Base-by-base conservation (phyloP, 2,888 invertebrate genomes). In the Thera obeliscata region DNA sequence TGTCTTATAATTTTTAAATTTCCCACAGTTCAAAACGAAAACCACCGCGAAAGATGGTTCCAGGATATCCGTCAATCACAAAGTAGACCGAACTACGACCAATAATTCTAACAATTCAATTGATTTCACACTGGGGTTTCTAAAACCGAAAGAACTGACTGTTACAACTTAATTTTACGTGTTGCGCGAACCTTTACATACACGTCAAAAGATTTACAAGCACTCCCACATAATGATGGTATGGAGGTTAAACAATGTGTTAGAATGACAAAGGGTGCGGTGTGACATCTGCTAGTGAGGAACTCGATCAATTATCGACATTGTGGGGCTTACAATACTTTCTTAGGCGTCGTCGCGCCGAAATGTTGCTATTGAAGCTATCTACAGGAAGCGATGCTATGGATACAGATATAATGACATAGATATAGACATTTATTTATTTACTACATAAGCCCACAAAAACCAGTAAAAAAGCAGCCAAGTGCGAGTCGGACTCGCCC, bases 281-380 rank as follows among this genome's bases (percentile, higher is more conserved):
- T 78, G 80, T 78, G 80, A 78, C 91, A 90, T 91, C 90, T 91
- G 91, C 84, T 82, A 82, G 84, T 83, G 79, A 75, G 78, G 81
- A 86, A 82, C 82, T 79, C 87, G 87, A 92, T 92, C 91, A 91
- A 92, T 93, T 93, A 92, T 88, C 80, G 78, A 78, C 75, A 88
- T 92, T 93, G 92, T 92, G 74, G 77, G 79, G 81, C 71, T 36
- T 81, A 89, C 88, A 90, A 88, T 64, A 66, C 71, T 74, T 72
- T 60, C 70, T 73, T 71, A 62, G 60, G 63, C 58, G 50, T 64
- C 52, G n/a, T 22, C 1, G 11, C 71, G 69, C 73, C 74, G 73
- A 0, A 0, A 7, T 46, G 43, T 43, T 7, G 36, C 22, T 41
- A 41, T 49, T 49, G 50, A 50, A 9, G 22, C 46, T 48, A n/a